Conservation (phyloP, 2,888 invertebrate species). For the Cosmopolites sordidus region DNA sequence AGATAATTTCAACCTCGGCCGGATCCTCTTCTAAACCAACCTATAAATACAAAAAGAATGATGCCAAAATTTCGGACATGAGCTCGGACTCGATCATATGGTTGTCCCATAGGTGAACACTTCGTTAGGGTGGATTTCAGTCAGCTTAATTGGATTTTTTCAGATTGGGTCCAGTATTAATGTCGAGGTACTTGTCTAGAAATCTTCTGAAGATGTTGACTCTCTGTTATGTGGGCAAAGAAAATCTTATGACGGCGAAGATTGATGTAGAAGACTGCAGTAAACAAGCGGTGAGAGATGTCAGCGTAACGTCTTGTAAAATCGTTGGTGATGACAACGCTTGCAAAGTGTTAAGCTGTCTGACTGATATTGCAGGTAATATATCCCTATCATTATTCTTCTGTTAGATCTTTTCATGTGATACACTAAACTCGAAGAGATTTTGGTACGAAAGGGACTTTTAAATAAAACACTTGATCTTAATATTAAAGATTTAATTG, state of each 20-base stretch:
- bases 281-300: conserved; percentile 44
- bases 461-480: too few relatives aligned
- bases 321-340: conserved; percentile 79
- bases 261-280: conserved; percentile 44
- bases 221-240: conserved; percentile 84
- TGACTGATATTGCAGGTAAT: conserved; percentile 79
- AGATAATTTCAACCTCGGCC: conserved; percentile 21
- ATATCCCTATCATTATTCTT: too few relatives aligned
- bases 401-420: too few relatives aligned
- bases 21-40: conserved; percentile 15
- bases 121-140: not conserved
- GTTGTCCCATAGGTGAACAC: conserved; percentile 76
- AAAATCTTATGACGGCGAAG: conserved; percentile 58
- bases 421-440: too few relatives aligned
- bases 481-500: too few relatives aligned
- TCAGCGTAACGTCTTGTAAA: conserved; percentile 61
- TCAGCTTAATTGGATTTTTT: too few relatives aligned
- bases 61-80: conserved; percentile 73
- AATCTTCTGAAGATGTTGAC: conserved; percentile 92
- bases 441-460: too few relatives aligned
- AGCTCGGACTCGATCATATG: conserved; percentile 84
- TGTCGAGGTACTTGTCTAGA: conserved; percentile 83
- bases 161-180: conserved; percentile 82
- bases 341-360: conserved; percentile 82
- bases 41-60: conserved; percentile 29